A percentile compares a stretch with the other conserved stretches of the same genome.
These are phyloP conservation scores for Magallana nippona DNA, from an alignment of 2,888 invertebrate species.

Conservation along the genomic window DNA sequence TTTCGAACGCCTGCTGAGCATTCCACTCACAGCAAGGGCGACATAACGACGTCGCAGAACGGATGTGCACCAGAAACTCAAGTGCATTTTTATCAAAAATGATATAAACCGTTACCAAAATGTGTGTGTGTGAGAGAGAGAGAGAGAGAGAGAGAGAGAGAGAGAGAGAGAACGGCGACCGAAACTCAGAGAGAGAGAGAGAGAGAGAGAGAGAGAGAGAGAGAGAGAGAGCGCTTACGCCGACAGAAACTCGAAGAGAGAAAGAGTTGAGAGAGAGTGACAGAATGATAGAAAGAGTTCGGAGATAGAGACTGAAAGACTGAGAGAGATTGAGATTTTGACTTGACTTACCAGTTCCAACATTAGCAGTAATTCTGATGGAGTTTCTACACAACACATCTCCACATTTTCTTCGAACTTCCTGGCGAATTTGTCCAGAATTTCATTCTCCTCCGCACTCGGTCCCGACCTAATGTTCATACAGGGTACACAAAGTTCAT, in stretches of 20 bases:
- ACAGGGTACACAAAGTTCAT: slow-evolving; percentile 72
- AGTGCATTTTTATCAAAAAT: too few relatives aligned
- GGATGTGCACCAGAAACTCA: too few relatives aligned
- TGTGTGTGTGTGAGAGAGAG: slow-evolving; percentile 37
- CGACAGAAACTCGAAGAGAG: too few relatives aligned
- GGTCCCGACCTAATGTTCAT: slow-evolving; percentile 70
- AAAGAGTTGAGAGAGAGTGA: slow-evolving; percentile 48
- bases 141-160: slow-evolving; percentile 39
- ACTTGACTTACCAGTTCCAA: slow-evolving; percentile 69
- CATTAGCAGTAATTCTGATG: slow-evolving; percentile 66
- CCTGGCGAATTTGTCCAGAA: slow-evolving; percentile 68
- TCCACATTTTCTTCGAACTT: slow-evolving; percentile 62
- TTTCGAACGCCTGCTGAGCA: neutral
- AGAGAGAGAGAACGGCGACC: too few relatives aligned
- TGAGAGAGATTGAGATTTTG: slow-evolving; percentile 38
- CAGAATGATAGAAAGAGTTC: slow-evolving; percentile 45
- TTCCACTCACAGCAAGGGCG: neutral
- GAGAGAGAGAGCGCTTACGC: slow-evolving; percentile 42
- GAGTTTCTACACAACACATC: slow-evolving; percentile 73
- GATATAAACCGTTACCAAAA: too few relatives aligned
- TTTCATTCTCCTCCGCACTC: slow-evolving; percentile 69
- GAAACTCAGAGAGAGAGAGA: too few relatives aligned
- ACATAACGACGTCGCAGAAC: too few relatives aligned
- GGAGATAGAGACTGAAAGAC: too few relatives aligned
- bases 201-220: slow-evolving; percentile 42